Conservation (phyloP, 1,140 invertebrate species). For the Lordiphosa collinella region DNA sequence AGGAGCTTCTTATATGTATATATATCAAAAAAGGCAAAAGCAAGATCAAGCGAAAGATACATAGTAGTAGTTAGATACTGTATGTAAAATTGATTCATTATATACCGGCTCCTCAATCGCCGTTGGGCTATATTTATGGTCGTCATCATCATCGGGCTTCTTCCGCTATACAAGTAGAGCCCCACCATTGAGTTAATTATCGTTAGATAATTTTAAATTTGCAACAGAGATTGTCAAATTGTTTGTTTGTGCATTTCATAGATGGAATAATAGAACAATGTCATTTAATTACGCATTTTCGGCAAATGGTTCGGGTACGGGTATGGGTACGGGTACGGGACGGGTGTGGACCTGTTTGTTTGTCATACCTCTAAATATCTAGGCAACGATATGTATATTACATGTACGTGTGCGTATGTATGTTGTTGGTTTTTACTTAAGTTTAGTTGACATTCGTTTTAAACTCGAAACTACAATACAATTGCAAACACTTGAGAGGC, state of each 20-base stretch:
- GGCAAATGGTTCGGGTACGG: too few relatives aligned
- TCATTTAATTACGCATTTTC: slow-evolving; percentile 1
- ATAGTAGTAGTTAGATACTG: slow-evolving; percentile 9
- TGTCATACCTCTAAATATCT: too few relatives aligned
- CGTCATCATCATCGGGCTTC: slow-evolving; percentile 70
- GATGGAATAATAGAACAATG: slow-evolving; percentile 6
- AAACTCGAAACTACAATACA: slow-evolving; percentile 8
- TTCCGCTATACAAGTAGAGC: slow-evolving; percentile 51
- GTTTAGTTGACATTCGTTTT: too few relatives aligned
- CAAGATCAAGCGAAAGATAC: slow-evolving; percentile 60
- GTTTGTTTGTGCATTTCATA: too few relatives aligned
- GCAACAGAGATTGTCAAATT: slow-evolving; percentile 14
- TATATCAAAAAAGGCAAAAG: slow-evolving; percentile 45
- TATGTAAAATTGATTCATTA: slow-evolving; percentile 49
- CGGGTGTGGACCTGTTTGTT: too few relatives aligned
- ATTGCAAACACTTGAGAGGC: slow-evolving; percentile 27
- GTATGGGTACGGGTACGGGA: too few relatives aligned
- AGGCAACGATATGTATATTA: too few relatives aligned
- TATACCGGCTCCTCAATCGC: slow-evolving; percentile 84
- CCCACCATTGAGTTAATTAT: too few relatives aligned
- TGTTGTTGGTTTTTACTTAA: too few relatives aligned
- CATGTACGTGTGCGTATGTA: too few relatives aligned
- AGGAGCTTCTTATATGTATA: slow-evolving; percentile 20
- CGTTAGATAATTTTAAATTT: slow-evolving; percentile 21
- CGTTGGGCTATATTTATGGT: slow-evolving; percentile 83